Conservation (phyloP, 2,113 vertebrate species). For the Telmatochromis sp. region DNA sequence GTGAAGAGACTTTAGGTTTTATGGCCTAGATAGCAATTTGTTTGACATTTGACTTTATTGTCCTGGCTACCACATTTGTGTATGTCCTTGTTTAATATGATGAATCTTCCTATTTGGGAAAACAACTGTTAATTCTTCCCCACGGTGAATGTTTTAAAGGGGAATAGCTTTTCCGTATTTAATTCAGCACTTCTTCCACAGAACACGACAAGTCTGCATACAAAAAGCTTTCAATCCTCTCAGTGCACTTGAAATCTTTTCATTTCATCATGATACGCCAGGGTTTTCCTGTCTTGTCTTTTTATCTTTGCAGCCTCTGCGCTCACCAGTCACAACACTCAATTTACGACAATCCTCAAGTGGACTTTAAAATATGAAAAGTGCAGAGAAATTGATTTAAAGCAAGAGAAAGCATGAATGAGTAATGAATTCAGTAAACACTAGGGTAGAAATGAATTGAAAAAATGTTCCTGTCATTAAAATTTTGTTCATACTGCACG, state of each 20-base stretch:
- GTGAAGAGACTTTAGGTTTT: neutral
- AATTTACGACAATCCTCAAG: constrained; percentile 19
- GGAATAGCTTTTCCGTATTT: constrained; percentile 13
- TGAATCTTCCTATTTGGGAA: neutral
- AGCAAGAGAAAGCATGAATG: neutral
- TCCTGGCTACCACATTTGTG: constrained; percentile 7
- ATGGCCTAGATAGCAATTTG: constrained; percentile 10
- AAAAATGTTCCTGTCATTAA: neutral
- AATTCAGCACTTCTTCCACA: constrained; percentile 1
- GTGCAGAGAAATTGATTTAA: neutral
- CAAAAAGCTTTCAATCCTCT: constrained; percentile 9
- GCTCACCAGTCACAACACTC: neutral
- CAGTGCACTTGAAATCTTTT: constrained; percentile 2
- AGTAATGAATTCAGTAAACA: neutral
- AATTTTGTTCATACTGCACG: neutral
- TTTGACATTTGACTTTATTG: constrained; percentile 17
- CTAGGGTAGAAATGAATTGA: neutral
- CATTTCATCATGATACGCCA: neutral
- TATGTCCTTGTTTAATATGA: constrained; percentile 7
- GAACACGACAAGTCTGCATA: neutral
- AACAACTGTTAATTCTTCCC: neutral
- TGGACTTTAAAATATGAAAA: constrained; percentile 9
- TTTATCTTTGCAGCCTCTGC: constrained; percentile 4
- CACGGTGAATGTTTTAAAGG: neutral
- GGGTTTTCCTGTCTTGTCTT: constrained; percentile 23